These are phyloP conservation scores for Mechanitis mazaeus DNA, from an alignment of 2,888 invertebrate genomes.

Conservation along the genomic window DNA sequence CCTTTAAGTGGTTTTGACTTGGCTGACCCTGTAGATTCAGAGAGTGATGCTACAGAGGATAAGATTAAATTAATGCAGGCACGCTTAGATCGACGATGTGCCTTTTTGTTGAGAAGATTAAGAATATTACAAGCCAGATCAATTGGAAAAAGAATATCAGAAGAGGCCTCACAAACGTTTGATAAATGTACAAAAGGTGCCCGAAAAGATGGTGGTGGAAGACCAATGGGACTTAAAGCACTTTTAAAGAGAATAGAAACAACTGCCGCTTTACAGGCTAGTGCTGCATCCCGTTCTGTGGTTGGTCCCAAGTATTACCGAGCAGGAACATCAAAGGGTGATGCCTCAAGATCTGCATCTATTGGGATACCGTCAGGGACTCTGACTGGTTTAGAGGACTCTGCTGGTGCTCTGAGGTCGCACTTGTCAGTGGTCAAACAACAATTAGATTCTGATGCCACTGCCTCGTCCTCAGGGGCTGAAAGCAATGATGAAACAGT, in stretches of 20 bases:
- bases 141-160: slow-evolving; percentile 85
- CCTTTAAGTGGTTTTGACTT: slow-evolving; percentile 64
- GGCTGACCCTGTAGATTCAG: slow-evolving; percentile 71
- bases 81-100: slow-evolving; percentile 81
- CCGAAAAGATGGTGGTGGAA: slow-evolving; percentile 71
- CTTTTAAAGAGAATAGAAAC: slow-evolving; percentile 66
- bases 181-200: slow-evolving; percentile 86
- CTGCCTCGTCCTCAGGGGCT: slow-evolving; percentile 94
- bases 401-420: slow-evolving; percentile 83
- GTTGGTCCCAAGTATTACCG: slow-evolving; percentile 61
- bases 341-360: slow-evolving; percentile 83
- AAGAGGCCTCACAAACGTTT: slow-evolving; percentile 80
- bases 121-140: slow-evolving; percentile 85
- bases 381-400: slow-evolving; percentile 82
- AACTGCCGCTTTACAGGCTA: slow-evolving; percentile 62
- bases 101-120: slow-evolving; percentile 83
- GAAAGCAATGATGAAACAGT: slow-evolving; percentile 95
- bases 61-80: slow-evolving; percentile 75
- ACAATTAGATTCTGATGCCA: slow-evolving; percentile 93
- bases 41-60: slow-evolving; percentile 71
- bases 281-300: slow-evolving; percentile 56
- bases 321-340: slow-evolving; percentile 82
- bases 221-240: slow-evolving; percentile 64
- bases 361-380: slow-evolving; percentile 78
- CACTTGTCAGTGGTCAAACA: slow-evolving; percentile 85